Evolutionary conservation across 2,888 invertebrate species (phyloP), one percentile per base, ranked within the genome.

Genomic region (Lacanobia wlatinum): DNA sequence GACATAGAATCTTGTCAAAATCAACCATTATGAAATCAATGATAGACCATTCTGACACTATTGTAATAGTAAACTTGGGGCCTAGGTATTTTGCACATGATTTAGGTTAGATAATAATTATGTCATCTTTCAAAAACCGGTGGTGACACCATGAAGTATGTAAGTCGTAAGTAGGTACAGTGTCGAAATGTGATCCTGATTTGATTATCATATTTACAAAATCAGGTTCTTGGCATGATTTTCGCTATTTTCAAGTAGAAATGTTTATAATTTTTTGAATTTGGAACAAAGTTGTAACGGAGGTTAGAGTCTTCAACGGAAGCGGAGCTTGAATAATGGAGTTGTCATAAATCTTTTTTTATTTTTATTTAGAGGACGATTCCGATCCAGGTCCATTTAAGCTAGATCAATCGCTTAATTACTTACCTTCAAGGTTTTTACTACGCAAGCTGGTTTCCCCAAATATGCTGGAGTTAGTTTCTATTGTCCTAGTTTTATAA

Each of bases 201-300:
- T 83, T 81, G 60, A 62, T 72, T 58, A 76, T 50, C 59, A 34
- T 78, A 82, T 82, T 63, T 74, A 84, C 83, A 78, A 80, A 64
- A 81, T 67, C 70, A 73, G 74, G 70, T 48, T 34, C 46, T 61
- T 28, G 21, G 28, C 14, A 53, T 16, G 8, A 56, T 80, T 82
- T 83, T 70, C 70, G 16, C 80, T 73, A 70, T 43, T 75, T 82
- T 75, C 83, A 83, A 82, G 66, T 71, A 18, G 4, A 52, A 8
- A 21, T 50, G 4, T 23, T 40, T 10, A 9, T 28, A 28, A 43
- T 52, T 66, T 50, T 43, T 9, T 14, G 7, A 14, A 43, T 34
- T 38, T 38, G 1, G 61, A 48, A 48, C 18, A 4, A 0, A 18
- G 77, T 75, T 75, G 75, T 77, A 75, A 75, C 70, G 43, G 73